Evolutionary conservation across 2,888 invertebrate genomes (phyloP).

Genomic region (Podotricha telesiphe): DNA sequence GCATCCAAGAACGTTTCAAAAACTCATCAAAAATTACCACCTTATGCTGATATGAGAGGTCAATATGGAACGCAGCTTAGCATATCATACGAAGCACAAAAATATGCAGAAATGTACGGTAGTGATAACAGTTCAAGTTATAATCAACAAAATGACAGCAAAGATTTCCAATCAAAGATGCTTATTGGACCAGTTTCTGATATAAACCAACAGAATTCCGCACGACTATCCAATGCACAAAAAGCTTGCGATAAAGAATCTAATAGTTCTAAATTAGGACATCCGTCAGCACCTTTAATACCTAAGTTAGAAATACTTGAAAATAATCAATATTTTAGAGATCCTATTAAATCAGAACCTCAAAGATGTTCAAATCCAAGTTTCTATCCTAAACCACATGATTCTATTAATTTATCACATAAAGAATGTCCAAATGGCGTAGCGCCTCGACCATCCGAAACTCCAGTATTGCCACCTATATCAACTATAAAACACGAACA

Average conservation of each 20-base stretch:
- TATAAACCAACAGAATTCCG: slow-evolving; percentile 75
- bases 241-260: slow-evolving; percentile 72
- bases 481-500: slow-evolving; percentile 81
- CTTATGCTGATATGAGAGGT: slow-evolving; percentile 74
- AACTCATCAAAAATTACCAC: slow-evolving; percentile 73
- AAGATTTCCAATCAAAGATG: slow-evolving; percentile 83
- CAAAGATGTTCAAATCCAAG: slow-evolving; percentile 57
- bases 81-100: slow-evolving; percentile 74
- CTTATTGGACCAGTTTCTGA: slow-evolving; percentile 82
- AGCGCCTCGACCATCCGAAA: slow-evolving; percentile 59
- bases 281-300: slow-evolving; percentile 72
- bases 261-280: slow-evolving; percentile 74
- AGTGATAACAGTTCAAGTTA: slow-evolving; percentile 74
- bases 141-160: slow-evolving; percentile 75
- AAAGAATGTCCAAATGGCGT: slow-evolving; percentile 67
- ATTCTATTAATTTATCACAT: slow-evolving; percentile 54
- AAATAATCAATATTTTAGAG: slow-evolving; percentile 71
- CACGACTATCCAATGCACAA: slow-evolving; percentile 73
- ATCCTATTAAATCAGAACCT: slow-evolving; percentile 64
- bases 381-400: slow-evolving; percentile 51
- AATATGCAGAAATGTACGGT: slow-evolving; percentile 77
- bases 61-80: slow-evolving; percentile 71
- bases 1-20: slow-evolving; percentile 66
- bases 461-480: slow-evolving; percentile 74
- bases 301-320: slow-evolving; percentile 78